Percentiles rank a stretch among this genome's conserved stretches.
Evolutionary conservation across 2,797 vertebrate genomes (phyloP).

Genomic region (Cheirogaleus major): DNA sequence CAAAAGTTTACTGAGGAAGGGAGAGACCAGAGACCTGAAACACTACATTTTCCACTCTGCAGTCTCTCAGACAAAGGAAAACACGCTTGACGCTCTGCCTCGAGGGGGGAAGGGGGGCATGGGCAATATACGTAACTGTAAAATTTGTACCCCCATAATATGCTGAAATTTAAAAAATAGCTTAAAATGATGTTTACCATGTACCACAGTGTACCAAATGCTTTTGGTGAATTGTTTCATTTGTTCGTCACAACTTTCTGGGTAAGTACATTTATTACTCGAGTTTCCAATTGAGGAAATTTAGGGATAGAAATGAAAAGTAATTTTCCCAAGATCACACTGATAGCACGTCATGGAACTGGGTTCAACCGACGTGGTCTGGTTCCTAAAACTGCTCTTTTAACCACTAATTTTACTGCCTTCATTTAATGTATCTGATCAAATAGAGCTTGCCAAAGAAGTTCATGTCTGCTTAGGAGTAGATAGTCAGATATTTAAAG

Average conservation of each 20-base stretch:
- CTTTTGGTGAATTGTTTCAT: neutral
- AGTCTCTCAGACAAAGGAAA: neutral
- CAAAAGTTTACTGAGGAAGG: neutral
- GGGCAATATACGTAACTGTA: too few relatives aligned
- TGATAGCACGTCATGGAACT: neutral
- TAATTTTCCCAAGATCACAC: neutral
- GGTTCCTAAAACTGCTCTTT: neutral
- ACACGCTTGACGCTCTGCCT: neutral
- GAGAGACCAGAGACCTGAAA: neutral
- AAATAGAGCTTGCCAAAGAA: constrained; percentile 31
- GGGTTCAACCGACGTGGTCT: neutral
- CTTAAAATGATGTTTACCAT: neutral
- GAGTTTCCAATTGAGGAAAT: neutral
- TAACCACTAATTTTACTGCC: neutral
- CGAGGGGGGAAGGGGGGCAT: too few relatives aligned
- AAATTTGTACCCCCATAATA: too few relatives aligned
- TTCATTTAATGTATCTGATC: constrained; percentile 22
- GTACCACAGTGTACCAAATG: neutral
- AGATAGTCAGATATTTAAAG: constrained; percentile 37
- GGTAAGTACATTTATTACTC: neutral
- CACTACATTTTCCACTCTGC: neutral
- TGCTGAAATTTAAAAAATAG: neutral
- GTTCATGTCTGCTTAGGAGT: constrained; percentile 13
- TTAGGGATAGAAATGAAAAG: neutral
- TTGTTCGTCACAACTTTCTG: neutral